Evolutionary conservation across 2,888 invertebrate species (phyloP), one percentile per base, ranked within the genome.

Genomic region (Allygus modestus): DNA sequence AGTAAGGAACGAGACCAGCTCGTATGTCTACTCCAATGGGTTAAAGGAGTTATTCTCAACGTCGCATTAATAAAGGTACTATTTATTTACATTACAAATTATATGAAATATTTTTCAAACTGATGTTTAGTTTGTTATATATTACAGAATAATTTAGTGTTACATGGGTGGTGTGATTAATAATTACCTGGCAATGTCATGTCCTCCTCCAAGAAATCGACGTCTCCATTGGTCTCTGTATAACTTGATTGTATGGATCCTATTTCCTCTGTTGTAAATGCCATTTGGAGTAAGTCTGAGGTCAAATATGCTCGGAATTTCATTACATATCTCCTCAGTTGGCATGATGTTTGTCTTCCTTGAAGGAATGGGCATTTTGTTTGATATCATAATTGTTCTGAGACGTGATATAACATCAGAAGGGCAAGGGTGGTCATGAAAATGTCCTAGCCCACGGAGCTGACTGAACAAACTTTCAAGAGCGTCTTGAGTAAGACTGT

Each of bases 301-400:
- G 7, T 51, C 51, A 51, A 51, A 12, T 51, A 51, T 7, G 51
- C 51, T 37, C n/a, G 37, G 37, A 37, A 37, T 37, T 37, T 37
- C 37, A 37, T n/a, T n/a, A n/a, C n/a, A 37, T 37, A 7, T 37
- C 37, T 37, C 37, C 37, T 37, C 37, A 37, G 37, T 37, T n/a
- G n/a, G 9, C 9, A 7, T 9, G 4, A 37, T 37, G 4, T 75
- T 75, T 2, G 31, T 43, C 26, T 75, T 75, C 12, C n/a, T 26
- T 20, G 75, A 75, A 41, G 75, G 75, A 5, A 26, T 75, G 0
- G 75, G 75, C 75, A 75, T 75, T 26, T 75, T 75, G 26, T 75
- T 75, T 1, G 75, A 41, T 2, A 75, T 15, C 43, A 75, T 33
- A 0, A 75, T 73, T 73, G 23, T 73, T 4, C 28, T 73, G 0